Evolutionary conservation across 2,113 vertebrate genomes (phyloP).

Genomic region (Polypterus bichir): DNA sequence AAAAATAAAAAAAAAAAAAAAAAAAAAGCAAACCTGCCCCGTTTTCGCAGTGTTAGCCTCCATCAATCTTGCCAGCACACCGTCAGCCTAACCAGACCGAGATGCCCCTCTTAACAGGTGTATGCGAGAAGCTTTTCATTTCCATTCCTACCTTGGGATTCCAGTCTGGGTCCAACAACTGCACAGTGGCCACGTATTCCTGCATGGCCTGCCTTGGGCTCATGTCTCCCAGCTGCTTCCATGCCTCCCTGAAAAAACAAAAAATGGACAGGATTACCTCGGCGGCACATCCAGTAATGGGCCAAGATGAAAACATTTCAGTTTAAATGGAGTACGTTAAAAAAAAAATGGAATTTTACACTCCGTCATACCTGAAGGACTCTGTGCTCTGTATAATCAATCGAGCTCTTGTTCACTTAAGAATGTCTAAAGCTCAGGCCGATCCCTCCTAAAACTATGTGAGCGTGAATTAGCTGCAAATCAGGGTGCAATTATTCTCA

Average conservation of each 20-base stretch:
- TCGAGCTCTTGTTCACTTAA: too few species aligned
- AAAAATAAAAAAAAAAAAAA: not conserved
- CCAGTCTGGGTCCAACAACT: constrained; percentile 76
- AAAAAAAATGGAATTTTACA: not conserved
- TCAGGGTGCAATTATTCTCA: too few species aligned
- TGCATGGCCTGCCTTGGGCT: constrained; percentile 78
- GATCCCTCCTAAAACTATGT: too few species aligned
- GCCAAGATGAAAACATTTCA: not conserved
- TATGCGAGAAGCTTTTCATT: constrained; percentile 4
- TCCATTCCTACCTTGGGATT: constrained; percentile 59
- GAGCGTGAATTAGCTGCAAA: too few species aligned
- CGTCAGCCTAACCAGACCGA: too few species aligned
- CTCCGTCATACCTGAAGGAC: too few species aligned
- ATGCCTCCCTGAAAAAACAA: constrained; percentile 69
- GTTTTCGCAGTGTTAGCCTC: too few species aligned
- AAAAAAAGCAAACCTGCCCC: not conserved
- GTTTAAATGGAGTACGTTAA: not conserved
- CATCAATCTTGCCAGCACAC: too few species aligned
- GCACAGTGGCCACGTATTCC: constrained; percentile 79
- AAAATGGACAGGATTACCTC: constrained; percentile 11
- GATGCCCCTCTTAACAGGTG: not conserved
- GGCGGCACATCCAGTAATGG: not conserved
- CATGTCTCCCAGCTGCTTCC: constrained; percentile 85
- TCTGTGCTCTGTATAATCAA: too few species aligned
- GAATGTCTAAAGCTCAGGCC: too few species aligned